phyloP scores from a whole-genome alignment of 2,113 vertebrate species.

The Miniopterus natalensis region DNA sequence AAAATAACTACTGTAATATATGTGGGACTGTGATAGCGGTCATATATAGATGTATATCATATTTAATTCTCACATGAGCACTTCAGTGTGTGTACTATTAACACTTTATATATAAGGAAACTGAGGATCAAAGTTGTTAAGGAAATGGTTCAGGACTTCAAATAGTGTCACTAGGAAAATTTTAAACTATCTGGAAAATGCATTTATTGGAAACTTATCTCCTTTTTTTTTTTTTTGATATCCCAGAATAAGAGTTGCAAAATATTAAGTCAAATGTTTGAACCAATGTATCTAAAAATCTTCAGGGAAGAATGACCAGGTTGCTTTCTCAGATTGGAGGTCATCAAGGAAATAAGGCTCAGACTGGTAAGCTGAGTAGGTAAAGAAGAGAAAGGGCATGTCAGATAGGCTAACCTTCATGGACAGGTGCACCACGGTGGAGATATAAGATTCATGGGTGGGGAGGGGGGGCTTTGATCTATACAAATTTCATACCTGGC shows the following conservation, averaged over 20 bases:
- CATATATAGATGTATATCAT: not conserved
- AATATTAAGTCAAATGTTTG: slow-evolving; percentile 14
- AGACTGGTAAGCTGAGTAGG: not conserved
- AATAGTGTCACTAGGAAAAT: not conserved
- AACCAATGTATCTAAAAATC: not conserved
- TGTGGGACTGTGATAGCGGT: not conserved
- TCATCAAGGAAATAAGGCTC: not conserved
- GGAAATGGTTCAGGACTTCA: not conserved
- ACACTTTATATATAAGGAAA: not conserved
- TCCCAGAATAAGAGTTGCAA: not conserved
- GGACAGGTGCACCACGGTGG: not conserved
- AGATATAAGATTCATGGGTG: not conserved
- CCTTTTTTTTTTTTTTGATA: not conserved
- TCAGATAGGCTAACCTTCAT: not conserved
- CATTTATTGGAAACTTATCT: not conserved
- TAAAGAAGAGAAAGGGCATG: not conserved
- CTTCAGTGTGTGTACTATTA: not conserved
- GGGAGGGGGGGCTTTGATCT: not conserved
- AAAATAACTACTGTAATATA: not conserved
- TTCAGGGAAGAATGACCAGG: not conserved
- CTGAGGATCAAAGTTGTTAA: not conserved
- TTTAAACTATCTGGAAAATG: not conserved
- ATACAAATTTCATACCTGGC: not conserved
- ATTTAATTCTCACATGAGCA: not conserved
- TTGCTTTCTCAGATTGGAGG: not conserved